Evolutionary conservation across 2,888 invertebrate species (phyloP).

Genomic region (Scaptomyza cyrtandrae): DNA sequence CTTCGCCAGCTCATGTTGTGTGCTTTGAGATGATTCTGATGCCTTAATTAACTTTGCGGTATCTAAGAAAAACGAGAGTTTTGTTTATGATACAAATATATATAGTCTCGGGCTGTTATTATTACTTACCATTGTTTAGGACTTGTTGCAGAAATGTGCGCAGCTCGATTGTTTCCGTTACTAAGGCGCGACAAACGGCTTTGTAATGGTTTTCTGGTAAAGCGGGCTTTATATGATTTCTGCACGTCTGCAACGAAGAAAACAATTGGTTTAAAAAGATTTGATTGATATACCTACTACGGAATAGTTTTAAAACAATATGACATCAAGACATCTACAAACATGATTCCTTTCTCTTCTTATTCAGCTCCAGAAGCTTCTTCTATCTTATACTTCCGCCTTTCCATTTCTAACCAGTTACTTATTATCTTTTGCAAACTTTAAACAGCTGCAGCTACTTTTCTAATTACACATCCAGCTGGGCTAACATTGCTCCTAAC

Average conservation of each 20-base stretch:
- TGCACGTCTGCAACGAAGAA: slow-evolving; percentile 85
- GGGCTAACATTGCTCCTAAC: slow-evolving; percentile 37
- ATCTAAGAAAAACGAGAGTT: slow-evolving; percentile 84
- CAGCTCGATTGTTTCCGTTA: slow-evolving; percentile 95
- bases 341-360: not conserved
- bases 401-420: not conserved
- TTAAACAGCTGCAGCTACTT: slow-evolving; percentile 30
- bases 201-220: slow-evolving; percentile 88
- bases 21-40: slow-evolving; percentile 84
- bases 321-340: too few species aligned
- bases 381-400: not conserved
- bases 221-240: slow-evolving; percentile 85
- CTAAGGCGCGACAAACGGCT: slow-evolving; percentile 96
- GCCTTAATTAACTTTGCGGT: slow-evolving; percentile 87
- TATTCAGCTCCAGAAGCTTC: too few species aligned
- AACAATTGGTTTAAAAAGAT: not conserved
- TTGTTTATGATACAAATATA: not conserved
- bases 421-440: slow-evolving; percentile 9
- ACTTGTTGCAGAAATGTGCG: slow-evolving; percentile 95
- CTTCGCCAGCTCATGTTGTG: slow-evolving; percentile 90
- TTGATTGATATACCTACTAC: too few species aligned
- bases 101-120: not conserved
- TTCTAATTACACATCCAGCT: slow-evolving; percentile 51
- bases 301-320: too few species aligned
- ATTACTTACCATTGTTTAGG: slow-evolving; percentile 85